Base-by-base conservation (phyloP, 2,113 vertebrate species). In the Triplophysa tibetana region DNA sequence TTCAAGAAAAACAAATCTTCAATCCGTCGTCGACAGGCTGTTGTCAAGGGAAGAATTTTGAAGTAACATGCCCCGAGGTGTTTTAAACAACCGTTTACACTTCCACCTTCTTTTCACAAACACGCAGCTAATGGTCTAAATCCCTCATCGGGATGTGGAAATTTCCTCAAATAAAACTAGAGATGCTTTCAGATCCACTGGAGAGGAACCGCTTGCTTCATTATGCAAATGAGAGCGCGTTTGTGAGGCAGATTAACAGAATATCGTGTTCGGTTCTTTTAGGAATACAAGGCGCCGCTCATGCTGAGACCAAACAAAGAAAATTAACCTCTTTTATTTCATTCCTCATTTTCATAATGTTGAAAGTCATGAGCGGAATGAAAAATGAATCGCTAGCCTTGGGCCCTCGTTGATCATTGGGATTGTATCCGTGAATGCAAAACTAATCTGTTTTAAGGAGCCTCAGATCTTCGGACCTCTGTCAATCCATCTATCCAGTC, bases 381-480 rank as follows among this genome's bases (percentile, higher is more conserved):
- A 48, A 54, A 68, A 50, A 61, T 68, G 41, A 17, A 52, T 5
- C 23, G 52, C n/a, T 63, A 65, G 38, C 60, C 66, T 48, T 48
- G 72, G 14, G 81, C 61, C 60, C 24, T 76, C 52, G 52, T 16
- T 70, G 63, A 65, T 80, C 70, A 80, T 80, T 83, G 66, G 38
- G n/a, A 66, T 70, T 19, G 8, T 64, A 69, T 73, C 8, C 16
- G 4, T 24, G 3, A 12, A 58, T 41, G 56, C 11, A 73, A 60
- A 23, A 33, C 58, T 38, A 24, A n/a, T 66, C 75, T 72, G 78
- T 65, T 56, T 54, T 63, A 21, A 56, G 38, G 64, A 24, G 4
- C 58, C 74, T 79, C 29, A 75, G 17, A 58, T 69, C 68, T 70
- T 58, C 9, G 11, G 24, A 50, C 29, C 8, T 52, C 48, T 29